phyloP scores from a whole-genome alignment of 2,888 invertebrate genomes.

The Eurytoma californica region DNA sequence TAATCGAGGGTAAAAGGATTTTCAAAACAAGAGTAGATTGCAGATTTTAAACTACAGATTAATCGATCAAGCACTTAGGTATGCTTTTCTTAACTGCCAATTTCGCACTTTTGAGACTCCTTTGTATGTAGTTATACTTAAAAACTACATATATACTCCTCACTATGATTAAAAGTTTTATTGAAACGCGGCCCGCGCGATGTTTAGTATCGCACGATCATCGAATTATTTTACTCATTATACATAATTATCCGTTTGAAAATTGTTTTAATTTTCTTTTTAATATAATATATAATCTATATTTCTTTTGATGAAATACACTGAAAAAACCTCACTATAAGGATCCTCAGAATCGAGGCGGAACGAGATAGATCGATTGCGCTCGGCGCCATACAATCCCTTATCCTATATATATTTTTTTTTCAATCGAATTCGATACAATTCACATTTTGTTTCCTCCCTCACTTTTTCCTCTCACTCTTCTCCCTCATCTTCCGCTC shows the following conservation, averaged over 20 bases:
- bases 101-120: constrained; percentile 13
- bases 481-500: neutral
- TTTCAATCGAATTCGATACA: constrained; percentile 13
- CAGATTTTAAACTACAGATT: constrained; percentile 10
- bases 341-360: constrained; percentile 30
- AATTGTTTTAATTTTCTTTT: constrained; percentile 16
- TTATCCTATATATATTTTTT: constrained; percentile 3
- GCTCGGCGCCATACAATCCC: constrained; percentile 34
- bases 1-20: neutral
- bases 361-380: constrained; percentile 50
- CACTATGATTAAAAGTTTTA: constrained; percentile 34
- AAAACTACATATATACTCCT: constrained; percentile 35
- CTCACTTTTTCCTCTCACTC: neutral
- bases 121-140: constrained; percentile 32
- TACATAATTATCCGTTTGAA: neutral
- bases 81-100: too few species aligned
- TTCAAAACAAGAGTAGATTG: neutral
- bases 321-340: constrained; percentile 48
- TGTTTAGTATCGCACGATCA: constrained; percentile 30
- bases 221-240: constrained; percentile 12
- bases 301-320: constrained; percentile 55
- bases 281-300: constrained; percentile 16
- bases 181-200: constrained; percentile 50
- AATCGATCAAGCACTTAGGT: neutral
- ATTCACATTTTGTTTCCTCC: constrained; percentile 11